Conservation (phyloP, 1,140 invertebrate species). For the Cephus cinctus region DNA sequence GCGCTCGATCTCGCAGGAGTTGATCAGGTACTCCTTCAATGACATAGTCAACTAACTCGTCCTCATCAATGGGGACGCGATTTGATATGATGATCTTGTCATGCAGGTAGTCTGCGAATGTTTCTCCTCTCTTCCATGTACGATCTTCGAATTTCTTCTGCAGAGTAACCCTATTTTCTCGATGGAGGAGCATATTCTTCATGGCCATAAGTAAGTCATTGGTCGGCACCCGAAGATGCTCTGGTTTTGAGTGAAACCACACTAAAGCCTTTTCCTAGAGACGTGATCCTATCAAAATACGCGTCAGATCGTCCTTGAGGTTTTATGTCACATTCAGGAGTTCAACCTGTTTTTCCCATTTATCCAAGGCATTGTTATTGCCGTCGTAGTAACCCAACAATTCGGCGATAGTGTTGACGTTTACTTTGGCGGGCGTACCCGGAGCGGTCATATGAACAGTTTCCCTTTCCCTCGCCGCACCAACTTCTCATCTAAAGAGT, state of each 20-base stretch:
- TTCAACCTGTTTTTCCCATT: constrained; percentile 4
- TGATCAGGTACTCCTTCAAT: too few species aligned
- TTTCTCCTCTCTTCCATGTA: too few species aligned
- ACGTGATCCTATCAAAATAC: background rate
- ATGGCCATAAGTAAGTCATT: background rate
- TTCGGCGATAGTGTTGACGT: background rate
- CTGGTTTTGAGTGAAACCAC: constrained; percentile 7
- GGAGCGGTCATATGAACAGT: too few species aligned
- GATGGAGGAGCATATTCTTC: background rate
- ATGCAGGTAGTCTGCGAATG: too few species aligned
- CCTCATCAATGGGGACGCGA: too few species aligned
- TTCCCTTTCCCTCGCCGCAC: too few species aligned
- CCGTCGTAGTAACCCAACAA: constrained; percentile 6
- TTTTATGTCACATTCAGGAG: background rate
- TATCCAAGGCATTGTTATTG: background rate
- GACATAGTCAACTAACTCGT: too few species aligned
- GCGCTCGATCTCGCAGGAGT: too few species aligned
- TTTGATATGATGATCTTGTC: too few species aligned
- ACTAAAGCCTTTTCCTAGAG: constrained; percentile 1
- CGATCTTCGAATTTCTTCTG: constrained; percentile 3
- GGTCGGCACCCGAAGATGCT: background rate
- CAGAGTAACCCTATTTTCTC: background rate
- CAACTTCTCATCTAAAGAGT: too few species aligned
- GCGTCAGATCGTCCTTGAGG: background rate
- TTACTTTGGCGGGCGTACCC: too few species aligned